Evolutionary conservation across 2,888 invertebrate species (phyloP).

Genomic region (Parnassius glacialis): DNA sequence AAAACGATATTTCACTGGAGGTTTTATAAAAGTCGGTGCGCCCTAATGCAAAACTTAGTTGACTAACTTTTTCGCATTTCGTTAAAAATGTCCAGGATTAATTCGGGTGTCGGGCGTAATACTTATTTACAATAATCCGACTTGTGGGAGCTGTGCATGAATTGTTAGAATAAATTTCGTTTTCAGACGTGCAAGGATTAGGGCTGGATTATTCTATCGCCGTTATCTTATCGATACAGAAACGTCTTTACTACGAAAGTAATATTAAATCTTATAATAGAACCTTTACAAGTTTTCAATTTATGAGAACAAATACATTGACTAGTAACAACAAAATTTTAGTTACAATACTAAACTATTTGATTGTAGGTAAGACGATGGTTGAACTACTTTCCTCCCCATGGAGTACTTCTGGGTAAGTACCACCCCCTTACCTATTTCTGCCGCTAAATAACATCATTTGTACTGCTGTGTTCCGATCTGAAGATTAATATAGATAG

Average conservation of each 20-base stretch:
- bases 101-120: constrained; percentile 68
- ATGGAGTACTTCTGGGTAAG: no score
- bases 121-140: constrained; percentile 80
- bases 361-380: no score
- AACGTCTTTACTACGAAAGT: background rate
- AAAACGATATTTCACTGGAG: constrained; percentile 66
- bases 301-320: no score
- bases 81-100: constrained; percentile 71
- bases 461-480: no score
- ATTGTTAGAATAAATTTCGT: constrained; percentile 71
- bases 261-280: background rate
- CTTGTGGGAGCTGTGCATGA: constrained; percentile 62
- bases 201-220: constrained; percentile 39
- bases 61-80: constrained; percentile 73
- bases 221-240: background rate
- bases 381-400: no score
- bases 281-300: no score
- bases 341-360: no score
- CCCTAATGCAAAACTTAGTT: constrained; percentile 55
- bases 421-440: no score
- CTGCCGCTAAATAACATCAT: no score
- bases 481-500: no score
- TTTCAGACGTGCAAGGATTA: constrained; percentile 54
- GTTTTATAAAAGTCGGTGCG: constrained; percentile 54
- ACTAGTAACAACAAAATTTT: no score